Evolutionary conservation across 2,797 vertebrate genomes (phyloP).

Genomic region (Prionace glauca): DNA sequence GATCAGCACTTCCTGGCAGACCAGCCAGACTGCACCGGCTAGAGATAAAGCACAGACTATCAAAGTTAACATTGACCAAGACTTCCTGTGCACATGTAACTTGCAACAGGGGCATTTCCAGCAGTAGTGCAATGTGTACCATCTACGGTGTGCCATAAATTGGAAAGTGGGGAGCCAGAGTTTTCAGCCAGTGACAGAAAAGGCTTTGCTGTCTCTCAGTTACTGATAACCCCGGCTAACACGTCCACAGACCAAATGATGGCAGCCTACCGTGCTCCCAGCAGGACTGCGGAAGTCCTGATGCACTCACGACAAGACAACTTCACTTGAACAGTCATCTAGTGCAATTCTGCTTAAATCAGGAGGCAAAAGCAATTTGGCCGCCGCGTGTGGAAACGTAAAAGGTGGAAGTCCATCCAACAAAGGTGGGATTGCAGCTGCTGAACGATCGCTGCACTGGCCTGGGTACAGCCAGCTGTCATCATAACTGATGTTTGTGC

Average conservation of each 20-base stretch:
- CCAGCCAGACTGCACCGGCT: background rate
- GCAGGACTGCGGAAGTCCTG: background rate
- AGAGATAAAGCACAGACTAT: background rate
- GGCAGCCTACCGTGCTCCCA: background rate
- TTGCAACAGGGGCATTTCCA: background rate
- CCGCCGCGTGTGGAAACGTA: background rate
- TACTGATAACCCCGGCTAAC: background rate
- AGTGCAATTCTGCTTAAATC: background rate
- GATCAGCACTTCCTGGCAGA: too few species aligned
- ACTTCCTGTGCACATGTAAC: too few species aligned
- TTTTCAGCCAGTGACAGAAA: background rate
- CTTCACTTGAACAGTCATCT: background rate
- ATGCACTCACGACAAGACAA: background rate
- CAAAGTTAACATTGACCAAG: too few species aligned
- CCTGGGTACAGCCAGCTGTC: background rate
- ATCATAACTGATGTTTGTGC: background rate
- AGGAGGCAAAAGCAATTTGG: background rate
- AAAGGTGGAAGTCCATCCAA: background rate
- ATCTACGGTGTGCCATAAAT: background rate
- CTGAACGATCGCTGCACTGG: background rate
- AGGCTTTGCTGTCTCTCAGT: too few species aligned
- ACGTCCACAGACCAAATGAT: background rate
- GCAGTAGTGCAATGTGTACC: background rate
- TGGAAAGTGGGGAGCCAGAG: too few species aligned
- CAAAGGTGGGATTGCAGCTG: background rate